Conservation (phyloP, 2,888 invertebrate genomes). For the Habrosyne pyritoides region DNA sequence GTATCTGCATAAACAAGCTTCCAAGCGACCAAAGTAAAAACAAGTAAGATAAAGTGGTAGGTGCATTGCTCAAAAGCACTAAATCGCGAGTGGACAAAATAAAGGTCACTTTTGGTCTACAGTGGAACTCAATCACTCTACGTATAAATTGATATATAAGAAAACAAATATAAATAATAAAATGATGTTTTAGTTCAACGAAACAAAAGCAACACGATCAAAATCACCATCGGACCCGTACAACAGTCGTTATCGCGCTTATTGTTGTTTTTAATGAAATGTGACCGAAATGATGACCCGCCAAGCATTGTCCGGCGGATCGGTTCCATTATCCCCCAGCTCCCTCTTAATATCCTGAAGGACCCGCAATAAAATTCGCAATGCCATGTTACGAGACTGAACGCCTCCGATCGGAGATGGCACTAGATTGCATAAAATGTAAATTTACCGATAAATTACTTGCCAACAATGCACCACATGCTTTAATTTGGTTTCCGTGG, state of each 20-base stretch:
- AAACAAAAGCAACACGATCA: constrained; percentile 18
- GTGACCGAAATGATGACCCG: constrained; percentile 60
- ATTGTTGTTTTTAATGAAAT: constrained; percentile 78
- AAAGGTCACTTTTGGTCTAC: too few relatives aligned
- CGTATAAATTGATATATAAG: too few relatives aligned
- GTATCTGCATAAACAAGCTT: too few relatives aligned
- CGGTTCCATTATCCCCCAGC: constrained; percentile 64
- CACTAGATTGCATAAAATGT: background rate
- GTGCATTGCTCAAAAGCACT: too few relatives aligned
- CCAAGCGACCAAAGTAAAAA: too few relatives aligned
- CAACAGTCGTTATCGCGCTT: constrained; percentile 60
- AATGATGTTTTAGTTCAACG: constrained; percentile 5
- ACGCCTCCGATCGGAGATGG: background rate
- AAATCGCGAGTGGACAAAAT: too few relatives aligned
- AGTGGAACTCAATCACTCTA: too few relatives aligned
- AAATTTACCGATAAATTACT: too few relatives aligned
- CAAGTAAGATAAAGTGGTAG: too few relatives aligned
- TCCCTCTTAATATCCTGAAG: constrained; percentile 63
- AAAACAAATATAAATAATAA: background rate
- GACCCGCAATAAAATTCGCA: constrained; percentile 66
- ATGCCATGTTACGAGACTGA: constrained; percentile 35
- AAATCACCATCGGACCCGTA: constrained; percentile 47
- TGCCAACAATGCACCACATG: background rate
- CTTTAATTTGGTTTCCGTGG: too few relatives aligned
- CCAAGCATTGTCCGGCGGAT: constrained; percentile 67